These are phyloP conservation scores for Podarcis muralis DNA, from an alignment of 2,113 vertebrate species.

Conservation along the genomic window DNA sequence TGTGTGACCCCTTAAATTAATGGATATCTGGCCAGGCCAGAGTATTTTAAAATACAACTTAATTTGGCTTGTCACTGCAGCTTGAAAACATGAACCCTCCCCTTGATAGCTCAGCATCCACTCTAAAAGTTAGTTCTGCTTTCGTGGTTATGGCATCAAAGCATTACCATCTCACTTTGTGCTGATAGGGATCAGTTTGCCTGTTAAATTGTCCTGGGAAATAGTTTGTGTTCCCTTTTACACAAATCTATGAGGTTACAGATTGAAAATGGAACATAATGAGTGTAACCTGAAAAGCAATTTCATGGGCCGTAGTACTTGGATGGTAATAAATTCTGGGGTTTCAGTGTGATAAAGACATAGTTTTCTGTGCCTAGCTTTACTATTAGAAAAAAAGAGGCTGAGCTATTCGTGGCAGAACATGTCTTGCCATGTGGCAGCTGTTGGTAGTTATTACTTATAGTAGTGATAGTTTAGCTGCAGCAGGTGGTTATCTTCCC, in stretches of 20 bases:
- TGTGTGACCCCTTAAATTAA: background rate
- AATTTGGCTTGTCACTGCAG: background rate
- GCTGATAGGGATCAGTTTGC: background rate
- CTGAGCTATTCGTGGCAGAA: slow-evolving; percentile 35
- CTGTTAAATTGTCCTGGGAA: slow-evolving; percentile 23
- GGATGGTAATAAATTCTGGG: slow-evolving; percentile 52
- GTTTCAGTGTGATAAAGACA: slow-evolving; percentile 50
- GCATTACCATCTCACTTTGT: slow-evolving; percentile 1
- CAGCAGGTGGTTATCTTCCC: background rate
- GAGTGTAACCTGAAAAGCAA: slow-evolving; percentile 41
- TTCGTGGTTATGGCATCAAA: slow-evolving; percentile 9
- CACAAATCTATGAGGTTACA: slow-evolving; percentile 38
- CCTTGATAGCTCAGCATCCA: background rate
- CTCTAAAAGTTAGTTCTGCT: slow-evolving; percentile 21
- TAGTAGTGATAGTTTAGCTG: background rate
- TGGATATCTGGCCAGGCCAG: background rate
- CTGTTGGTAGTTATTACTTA: background rate
- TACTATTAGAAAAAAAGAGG: slow-evolving; percentile 43
- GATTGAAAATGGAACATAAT: slow-evolving; percentile 44
- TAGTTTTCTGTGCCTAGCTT: slow-evolving; percentile 61
- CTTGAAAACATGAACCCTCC: background rate
- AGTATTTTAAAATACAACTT: background rate
- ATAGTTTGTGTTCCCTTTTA: slow-evolving; percentile 32
- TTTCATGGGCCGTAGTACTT: slow-evolving; percentile 42
- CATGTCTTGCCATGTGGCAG: background rate